Percentiles rank a stretch among this genome's conserved stretches.
These are phyloP conservation scores for Drosophila nigrodunni DNA, from an alignment of 1,140 invertebrate species.

Conservation along the genomic window DNA sequence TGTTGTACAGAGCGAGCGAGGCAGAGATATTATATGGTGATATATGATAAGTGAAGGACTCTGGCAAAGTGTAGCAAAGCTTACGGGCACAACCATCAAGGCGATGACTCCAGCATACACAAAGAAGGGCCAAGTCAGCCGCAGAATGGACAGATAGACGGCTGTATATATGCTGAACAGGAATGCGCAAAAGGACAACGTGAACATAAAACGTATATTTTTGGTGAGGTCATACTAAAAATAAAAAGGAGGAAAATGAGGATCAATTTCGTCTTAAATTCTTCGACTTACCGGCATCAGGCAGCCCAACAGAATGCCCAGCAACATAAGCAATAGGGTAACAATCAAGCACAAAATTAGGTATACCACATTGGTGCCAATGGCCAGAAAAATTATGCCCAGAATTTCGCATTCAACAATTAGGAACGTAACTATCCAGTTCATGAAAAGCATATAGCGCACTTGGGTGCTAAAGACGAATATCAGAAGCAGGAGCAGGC, in stretches of 20 bases:
- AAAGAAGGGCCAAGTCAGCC: constrained; percentile 21
- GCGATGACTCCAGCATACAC: constrained; percentile 33
- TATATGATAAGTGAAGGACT: constrained; percentile 21
- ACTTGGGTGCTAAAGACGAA: constrained; percentile 22
- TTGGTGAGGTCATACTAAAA: constrained; percentile 52
- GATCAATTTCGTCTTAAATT: background rate
- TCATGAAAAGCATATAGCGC: background rate
- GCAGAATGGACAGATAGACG: constrained; percentile 24
- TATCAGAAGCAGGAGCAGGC: constrained; percentile 17
- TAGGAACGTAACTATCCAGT: constrained; percentile 5
- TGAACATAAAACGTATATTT: constrained; percentile 19
- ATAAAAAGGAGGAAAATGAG: background rate
- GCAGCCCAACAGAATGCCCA: constrained; percentile 9
- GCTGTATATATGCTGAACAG: constrained; percentile 43
- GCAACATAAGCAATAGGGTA: constrained; percentile 1
- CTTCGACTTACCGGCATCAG: constrained; percentile 44
- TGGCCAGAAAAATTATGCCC: constrained; percentile 13
- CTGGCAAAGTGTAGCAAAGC: constrained; percentile 25
- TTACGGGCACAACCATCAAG: constrained; percentile 55
- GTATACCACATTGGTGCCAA: background rate
- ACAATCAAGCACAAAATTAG: background rate
- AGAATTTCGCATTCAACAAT: constrained; percentile 41
- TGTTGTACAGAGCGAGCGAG: background rate
- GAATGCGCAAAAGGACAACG: constrained; percentile 25
- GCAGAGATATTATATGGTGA: constrained; percentile 3